Evolutionary conservation across 2,797 vertebrate species (phyloP).

Genomic region (Enteromius thamalakanensis): DNA sequence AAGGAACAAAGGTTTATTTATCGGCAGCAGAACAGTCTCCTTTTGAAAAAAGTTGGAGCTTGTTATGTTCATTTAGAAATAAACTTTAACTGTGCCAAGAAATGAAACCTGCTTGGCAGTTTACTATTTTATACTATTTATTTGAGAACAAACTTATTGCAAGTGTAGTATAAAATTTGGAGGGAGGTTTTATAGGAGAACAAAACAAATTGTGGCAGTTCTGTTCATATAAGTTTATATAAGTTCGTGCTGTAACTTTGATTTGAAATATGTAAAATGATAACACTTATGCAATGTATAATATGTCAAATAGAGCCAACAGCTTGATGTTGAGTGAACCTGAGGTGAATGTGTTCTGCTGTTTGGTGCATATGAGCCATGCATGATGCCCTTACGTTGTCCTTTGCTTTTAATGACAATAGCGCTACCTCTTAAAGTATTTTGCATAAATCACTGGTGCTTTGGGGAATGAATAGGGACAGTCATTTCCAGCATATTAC

Average conservation of each 20-base stretch:
- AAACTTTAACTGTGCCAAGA: constrained; percentile 3
- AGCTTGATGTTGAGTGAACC: background rate
- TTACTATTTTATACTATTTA: background rate
- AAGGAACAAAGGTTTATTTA: background rate
- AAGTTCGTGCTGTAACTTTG: background rate
- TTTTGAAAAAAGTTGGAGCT: background rate
- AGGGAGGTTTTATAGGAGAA: background rate
- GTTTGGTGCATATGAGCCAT: constrained; percentile 36
- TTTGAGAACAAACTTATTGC: background rate
- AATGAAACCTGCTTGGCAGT: background rate
- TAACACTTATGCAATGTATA: background rate
- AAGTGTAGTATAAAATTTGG: background rate
- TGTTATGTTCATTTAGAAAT: background rate
- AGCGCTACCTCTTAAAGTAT: constrained; percentile 42
- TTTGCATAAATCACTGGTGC: constrained; percentile 61
- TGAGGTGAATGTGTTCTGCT: constrained; percentile 1
- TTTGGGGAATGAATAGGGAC: constrained; percentile 51
- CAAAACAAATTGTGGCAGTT: background rate
- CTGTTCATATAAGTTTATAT: background rate
- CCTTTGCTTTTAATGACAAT: constrained; percentile 52
- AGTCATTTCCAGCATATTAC: constrained; percentile 58
- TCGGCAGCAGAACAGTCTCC: background rate
- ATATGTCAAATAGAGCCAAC: background rate
- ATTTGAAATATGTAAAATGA: background rate
- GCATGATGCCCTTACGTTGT: constrained; percentile 52